Evolutionary conservation across 2,888 invertebrate genomes (phyloP).

Genomic region (Torymus tubicola): DNA sequence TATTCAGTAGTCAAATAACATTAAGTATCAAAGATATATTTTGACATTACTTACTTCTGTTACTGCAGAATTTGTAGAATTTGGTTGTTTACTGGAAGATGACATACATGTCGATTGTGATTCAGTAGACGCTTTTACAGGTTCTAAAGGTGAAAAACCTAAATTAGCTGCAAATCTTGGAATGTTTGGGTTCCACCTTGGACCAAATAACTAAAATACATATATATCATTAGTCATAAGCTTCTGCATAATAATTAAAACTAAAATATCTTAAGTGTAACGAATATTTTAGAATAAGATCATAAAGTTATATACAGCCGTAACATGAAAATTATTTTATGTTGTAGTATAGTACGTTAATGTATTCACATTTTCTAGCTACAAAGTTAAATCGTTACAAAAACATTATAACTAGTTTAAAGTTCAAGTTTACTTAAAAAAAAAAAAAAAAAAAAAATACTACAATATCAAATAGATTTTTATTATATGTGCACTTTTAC

Average conservation of each 20-base stretch:
- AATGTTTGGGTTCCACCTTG: conserved; percentile 88
- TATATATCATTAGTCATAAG: conserved; percentile 4
- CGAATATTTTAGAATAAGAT: too few species aligned
- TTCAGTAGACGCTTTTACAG: conserved; percentile 80
- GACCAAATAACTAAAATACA: conserved; percentile 84
- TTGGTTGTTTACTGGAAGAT: conserved; percentile 62
- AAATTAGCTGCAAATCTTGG: conserved; percentile 93
- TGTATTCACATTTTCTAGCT: too few species aligned
- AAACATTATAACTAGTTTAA: too few species aligned
- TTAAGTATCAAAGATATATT: conserved; percentile 13
- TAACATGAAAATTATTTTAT: too few species aligned
- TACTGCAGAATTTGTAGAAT: conserved; percentile 58
- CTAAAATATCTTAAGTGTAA: neutral
- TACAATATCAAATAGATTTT: too few species aligned
- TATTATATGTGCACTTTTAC: too few species aligned
- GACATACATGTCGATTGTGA: conserved; percentile 60
- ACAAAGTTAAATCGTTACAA: too few species aligned
- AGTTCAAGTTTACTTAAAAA: too few species aligned
- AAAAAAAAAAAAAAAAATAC: too few species aligned
- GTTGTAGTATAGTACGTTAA: too few species aligned
- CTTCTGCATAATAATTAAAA: conserved; percentile 26
- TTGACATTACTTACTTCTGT: conserved; percentile 66
- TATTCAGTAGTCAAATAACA: neutral
- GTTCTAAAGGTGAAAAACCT: conserved; percentile 86
- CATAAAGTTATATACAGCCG: too few species aligned